Evolutionary conservation across 2,113 vertebrate genomes (phyloP).

Genomic region (Albula goreensis): DNA sequence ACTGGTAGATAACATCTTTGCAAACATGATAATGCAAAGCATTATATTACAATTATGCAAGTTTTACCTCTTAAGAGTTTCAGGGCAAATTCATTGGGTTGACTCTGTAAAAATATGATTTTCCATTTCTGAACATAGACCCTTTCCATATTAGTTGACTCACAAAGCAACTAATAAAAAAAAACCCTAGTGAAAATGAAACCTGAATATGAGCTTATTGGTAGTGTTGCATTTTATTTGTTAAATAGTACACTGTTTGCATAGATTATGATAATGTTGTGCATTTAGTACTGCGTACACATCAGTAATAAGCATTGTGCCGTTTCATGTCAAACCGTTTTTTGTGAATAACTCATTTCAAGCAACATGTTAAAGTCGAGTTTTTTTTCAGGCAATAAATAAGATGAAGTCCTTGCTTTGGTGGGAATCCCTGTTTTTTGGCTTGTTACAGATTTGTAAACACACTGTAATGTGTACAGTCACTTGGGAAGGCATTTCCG

Average conservation of each 20-base stretch:
- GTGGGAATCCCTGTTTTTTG: background rate
- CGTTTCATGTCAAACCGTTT: background rate
- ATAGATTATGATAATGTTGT: background rate
- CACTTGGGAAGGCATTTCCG: background rate
- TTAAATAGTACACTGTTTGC: background rate
- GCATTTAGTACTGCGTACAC: background rate
- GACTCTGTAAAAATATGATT: background rate
- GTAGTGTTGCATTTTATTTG: background rate
- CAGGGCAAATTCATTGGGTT: background rate
- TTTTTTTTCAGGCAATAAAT: slow-evolving; percentile 9
- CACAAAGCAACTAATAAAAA: background rate
- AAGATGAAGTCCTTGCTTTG: background rate
- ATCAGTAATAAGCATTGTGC: background rate
- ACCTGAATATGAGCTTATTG: background rate
- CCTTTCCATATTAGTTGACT: background rate
- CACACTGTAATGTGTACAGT: background rate
- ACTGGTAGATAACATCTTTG: background rate
- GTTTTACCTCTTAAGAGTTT: background rate
- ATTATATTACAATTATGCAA: background rate
- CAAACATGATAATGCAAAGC: background rate
- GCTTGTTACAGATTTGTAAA: slow-evolving; percentile 5
- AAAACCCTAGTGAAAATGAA: background rate
- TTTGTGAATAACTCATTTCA: background rate
- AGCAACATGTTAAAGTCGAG: background rate
- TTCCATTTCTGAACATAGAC: too few species aligned